Evolutionary conservation across 2,888 invertebrate species (phyloP).

Genomic region (Enchytraeus crypticus): DNA sequence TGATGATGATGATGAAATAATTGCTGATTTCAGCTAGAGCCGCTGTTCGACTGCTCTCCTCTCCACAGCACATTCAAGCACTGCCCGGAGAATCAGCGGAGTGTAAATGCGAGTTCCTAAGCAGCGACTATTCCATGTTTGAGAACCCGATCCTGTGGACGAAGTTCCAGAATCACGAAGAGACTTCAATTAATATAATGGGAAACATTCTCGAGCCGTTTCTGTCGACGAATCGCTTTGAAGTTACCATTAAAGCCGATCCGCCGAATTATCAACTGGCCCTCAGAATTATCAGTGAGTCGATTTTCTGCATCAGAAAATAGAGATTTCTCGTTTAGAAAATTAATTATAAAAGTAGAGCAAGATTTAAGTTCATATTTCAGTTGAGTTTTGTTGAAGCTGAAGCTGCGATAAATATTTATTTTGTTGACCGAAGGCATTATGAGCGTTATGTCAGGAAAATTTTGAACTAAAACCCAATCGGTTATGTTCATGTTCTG

Average conservation of each 20-base stretch:
- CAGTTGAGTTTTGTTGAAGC: too few species aligned
- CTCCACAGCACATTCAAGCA: neutral
- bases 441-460: too few species aligned
- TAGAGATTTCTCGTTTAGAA: too few species aligned
- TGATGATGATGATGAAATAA: too few species aligned
- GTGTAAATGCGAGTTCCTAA: neutral
- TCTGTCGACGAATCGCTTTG: constrained; percentile 7
- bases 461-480: too few species aligned
- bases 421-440: too few species aligned
- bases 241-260: neutral
- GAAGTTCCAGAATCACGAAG: constrained; percentile 1
- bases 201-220: constrained; percentile 17
- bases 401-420: too few species aligned
- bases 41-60: neutral
- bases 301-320: too few species aligned
- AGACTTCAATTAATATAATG: constrained; percentile 11
- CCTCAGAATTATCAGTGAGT: neutral
- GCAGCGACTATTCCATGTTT: neutral
- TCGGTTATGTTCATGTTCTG: too few species aligned
- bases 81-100: neutral
- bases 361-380: too few species aligned
- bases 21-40: neutral
- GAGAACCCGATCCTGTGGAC: neutral
- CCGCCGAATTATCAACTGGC: neutral
- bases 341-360: too few species aligned